A percentile compares a stretch with the other conserved stretches of the same genome.
Evolutionary conservation across 2,113 vertebrate genomes (phyloP).

Genomic region (Brachyistius frenatus): DNA sequence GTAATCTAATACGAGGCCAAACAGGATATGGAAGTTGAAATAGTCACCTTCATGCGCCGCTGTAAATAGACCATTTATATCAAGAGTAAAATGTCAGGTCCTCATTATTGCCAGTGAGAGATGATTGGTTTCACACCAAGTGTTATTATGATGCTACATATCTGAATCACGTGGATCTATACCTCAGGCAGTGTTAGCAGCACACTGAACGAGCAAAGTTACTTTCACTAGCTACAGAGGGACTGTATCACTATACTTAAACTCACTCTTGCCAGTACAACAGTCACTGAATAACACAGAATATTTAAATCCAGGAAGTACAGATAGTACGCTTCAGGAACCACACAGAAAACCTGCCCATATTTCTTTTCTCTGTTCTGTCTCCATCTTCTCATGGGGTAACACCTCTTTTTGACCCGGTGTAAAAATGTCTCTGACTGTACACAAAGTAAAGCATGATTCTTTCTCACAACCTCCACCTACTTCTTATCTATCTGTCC

Average conservation of each 20-base stretch:
- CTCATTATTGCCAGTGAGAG: slow-evolving; percentile 4
- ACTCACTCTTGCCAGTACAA: background rate
- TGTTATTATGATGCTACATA: background rate
- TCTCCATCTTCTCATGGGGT: background rate
- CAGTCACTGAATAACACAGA: background rate
- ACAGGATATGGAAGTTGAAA: background rate
- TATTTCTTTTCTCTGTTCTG: background rate
- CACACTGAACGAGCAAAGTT: background rate
- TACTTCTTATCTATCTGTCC: slow-evolving; percentile 31
- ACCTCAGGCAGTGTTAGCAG: background rate
- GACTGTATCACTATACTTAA: background rate
- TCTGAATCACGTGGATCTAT: slow-evolving; percentile 4
- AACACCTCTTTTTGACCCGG: slow-evolving; percentile 1
- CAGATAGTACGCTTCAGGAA: background rate
- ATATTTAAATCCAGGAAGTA: slow-evolving; percentile 2
- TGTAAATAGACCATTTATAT: slow-evolving; percentile 3
- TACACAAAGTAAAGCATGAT: slow-evolving; percentile 26
- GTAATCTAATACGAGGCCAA: background rate
- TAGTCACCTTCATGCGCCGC: background rate
- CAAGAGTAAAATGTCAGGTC: slow-evolving; percentile 9
- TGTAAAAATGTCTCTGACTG: slow-evolving; percentile 6
- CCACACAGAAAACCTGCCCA: background rate
- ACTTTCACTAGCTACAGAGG: background rate
- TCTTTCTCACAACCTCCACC: slow-evolving; percentile 3
- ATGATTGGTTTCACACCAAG: background rate